phyloP scores from a whole-genome alignment of 2,113 vertebrate genomes.

The Halichoerus grypus region DNA sequence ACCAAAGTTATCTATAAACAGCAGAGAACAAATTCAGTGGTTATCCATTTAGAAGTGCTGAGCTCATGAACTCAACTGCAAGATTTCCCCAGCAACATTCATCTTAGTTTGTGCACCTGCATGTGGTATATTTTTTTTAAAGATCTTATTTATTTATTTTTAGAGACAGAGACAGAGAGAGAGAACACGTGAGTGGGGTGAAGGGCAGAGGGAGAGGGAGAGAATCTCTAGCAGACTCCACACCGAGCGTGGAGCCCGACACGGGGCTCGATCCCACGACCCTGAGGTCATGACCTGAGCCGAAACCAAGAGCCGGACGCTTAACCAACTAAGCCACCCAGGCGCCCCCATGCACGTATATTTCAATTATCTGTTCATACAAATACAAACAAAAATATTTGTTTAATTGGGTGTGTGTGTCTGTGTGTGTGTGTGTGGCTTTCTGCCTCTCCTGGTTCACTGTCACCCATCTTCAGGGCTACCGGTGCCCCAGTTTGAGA shows the following conservation, averaged over 20 bases:
- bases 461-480: background rate
- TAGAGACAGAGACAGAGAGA: background rate
- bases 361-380: background rate
- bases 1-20: background rate
- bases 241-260: fast-evolving
- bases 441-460: background rate
- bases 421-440: background rate
- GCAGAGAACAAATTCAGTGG: background rate
- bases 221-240: background rate
- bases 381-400: background rate
- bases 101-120: background rate
- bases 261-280: fast-evolving
- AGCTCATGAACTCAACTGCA: background rate
- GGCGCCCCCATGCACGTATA: background rate
- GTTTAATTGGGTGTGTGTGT: background rate
- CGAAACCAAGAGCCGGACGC: background rate
- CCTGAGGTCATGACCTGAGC: background rate
- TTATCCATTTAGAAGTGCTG: background rate
- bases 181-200: background rate
- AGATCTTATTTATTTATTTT: background rate
- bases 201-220: background rate
- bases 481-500: background rate
- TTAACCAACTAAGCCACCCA: background rate
- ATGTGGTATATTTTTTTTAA: background rate
- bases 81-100: background rate